Evolutionary conservation across 2,888 invertebrate species (phyloP).

Genomic region (Uloborus plumipes): DNA sequence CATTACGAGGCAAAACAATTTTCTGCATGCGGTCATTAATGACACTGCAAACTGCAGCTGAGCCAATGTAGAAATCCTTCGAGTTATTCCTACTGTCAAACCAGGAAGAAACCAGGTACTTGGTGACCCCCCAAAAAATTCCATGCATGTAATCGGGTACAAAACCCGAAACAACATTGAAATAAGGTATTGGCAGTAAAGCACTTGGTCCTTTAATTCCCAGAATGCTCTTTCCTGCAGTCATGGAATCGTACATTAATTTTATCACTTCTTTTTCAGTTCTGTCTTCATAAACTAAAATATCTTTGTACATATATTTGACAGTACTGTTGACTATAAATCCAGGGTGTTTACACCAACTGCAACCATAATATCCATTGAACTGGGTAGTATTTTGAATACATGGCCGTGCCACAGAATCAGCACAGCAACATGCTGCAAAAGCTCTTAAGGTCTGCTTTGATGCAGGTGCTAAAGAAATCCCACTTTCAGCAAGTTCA

Average conservation of each 20-base stretch:
- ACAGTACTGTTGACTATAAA: background rate
- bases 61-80: background rate
- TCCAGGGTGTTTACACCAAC: constrained; percentile 1
- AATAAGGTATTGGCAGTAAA: no score
- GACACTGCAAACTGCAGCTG: background rate
- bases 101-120: no score
- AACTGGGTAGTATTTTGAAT: constrained; percentile 14
- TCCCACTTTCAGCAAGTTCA: constrained; percentile 3
- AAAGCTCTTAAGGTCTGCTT: no score
- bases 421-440: constrained; percentile 3
- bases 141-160: no score
- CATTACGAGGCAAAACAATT: background rate
- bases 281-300: background rate
- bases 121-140: no score
- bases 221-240: no score
- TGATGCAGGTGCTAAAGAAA: background rate
- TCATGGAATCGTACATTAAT: background rate
- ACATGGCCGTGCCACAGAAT: background rate
- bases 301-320: constrained; percentile 1
- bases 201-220: no score
- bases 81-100: no score
- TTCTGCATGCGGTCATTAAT: background rate
- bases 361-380: constrained; percentile 16
- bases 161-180: no score
- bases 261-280: background rate